These are phyloP conservation scores for Drosophila aff. DNA, from an alignment of 1,140 invertebrate genomes.

Conservation along the genomic window DNA sequence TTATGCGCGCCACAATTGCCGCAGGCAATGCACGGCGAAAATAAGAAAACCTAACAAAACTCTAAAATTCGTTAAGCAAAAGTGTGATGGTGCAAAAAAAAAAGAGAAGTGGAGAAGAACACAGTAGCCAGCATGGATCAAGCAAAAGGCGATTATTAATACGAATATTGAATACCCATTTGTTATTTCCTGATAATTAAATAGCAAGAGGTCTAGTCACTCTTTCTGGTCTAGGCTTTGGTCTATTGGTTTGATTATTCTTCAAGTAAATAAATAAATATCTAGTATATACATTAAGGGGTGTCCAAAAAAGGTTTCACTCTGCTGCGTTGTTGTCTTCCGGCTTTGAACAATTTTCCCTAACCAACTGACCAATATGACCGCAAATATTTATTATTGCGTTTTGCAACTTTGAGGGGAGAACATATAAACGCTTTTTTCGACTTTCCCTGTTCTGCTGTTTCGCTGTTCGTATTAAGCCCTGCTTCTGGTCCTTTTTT, in stretches of 20 bases:
- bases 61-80: conserved; percentile 67
- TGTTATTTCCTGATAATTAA: neutral
- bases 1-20: conserved; percentile 75
- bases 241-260: neutral
- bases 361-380: conserved; percentile 50
- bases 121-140: conserved; percentile 5
- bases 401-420: conserved; percentile 43
- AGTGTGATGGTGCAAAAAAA: neutral
- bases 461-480: conserved; percentile 20
- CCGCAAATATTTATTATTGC: conserved; percentile 78
- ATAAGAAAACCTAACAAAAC: conserved; percentile 45
- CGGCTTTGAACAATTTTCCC: conserved; percentile 7
- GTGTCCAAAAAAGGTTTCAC: neutral
- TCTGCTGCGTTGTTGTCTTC: neutral
- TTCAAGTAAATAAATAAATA: neutral
- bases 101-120: neutral
- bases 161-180: conserved; percentile 11
- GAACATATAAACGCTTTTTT: conserved; percentile 23
- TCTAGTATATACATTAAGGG: neutral
- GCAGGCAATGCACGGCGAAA: conserved; percentile 48
- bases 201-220: neutral
- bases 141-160: neutral
- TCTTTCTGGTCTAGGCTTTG: neutral
- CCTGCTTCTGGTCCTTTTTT: neutral
- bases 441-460: conserved; percentile 37